Evolutionary conservation across 2,113 vertebrate species (phyloP), one percentile per base, ranked within the genome.

Genomic region (Hippolais icterina): DNA sequence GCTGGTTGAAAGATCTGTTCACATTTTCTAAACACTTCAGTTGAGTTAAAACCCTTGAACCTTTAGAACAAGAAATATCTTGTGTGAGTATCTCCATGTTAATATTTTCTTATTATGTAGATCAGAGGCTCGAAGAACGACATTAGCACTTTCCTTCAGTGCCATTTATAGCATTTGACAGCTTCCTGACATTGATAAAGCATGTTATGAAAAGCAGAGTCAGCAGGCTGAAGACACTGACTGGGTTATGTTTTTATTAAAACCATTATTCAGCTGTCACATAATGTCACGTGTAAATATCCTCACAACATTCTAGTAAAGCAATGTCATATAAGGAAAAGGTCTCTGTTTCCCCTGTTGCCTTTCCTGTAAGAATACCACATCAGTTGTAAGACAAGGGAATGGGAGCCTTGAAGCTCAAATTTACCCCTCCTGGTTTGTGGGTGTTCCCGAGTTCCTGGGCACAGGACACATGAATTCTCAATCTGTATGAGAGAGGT

Each of bases 231-330:
- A 83, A 86, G 71, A 56, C 53, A 65, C 9, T 10, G 22, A 28
- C 64, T 57, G 75, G 87, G 44, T 86, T 89, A 53, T 17, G 39
- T 46, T 84, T 72, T 93, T 63, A 76, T 84, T 79, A 63, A 76
- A 88, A 88, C 54, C 25, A 63, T 78, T 87, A 66, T 80, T 90
- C 76, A 84, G 80, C 72, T 87, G 75, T 79, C 76, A 88, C 1
- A 49, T 39, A 70, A 35, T 61, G 70, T 83, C 83, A 76, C 31
- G 15, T 37, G 41, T 39, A 81, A 87, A 75, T 59, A 78, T 13
- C 37, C 53, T 71, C n/a, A 59, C 1, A 10, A 71, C 1, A 11
- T 66, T 60, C 89, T 39, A 50, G 49, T 31, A 65, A 68, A 90
- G 41, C 50, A 37, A 20, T 37, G 31, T 41, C 49, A 28, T 16